These are phyloP conservation scores for Actinostola sp. DNA, from an alignment of 92 coral and sea anemone species.

Conservation along the genomic window DNA sequence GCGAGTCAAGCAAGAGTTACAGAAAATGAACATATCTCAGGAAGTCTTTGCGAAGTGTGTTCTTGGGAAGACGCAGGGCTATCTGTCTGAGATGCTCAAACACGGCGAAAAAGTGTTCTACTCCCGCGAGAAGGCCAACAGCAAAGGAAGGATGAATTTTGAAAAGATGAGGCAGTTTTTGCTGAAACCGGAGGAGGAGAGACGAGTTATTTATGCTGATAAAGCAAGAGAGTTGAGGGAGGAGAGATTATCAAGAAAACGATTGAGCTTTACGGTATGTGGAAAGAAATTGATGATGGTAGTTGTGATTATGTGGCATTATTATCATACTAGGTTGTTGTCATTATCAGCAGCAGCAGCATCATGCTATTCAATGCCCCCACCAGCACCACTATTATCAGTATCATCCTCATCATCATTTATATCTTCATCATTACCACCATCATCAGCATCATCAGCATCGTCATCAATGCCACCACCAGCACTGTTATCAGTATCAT, in stretches of 20 bases:
- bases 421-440: not conserved
- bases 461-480: not conserved
- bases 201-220: slow-evolving; percentile 62
- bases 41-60: slow-evolving; percentile 92
- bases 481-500: not conserved
- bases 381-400: not conserved
- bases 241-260: slow-evolving; percentile 60
- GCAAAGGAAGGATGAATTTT: slow-evolving; percentile 84
- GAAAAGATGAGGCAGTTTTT: slow-evolving; percentile 84
- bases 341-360: too few species aligned
- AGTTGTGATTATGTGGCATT: too few species aligned
- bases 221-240: slow-evolving; percentile 69
- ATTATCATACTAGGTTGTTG: too few species aligned
- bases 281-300: too few species aligned
- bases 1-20: slow-evolving; percentile 77
- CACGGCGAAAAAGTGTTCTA: slow-evolving; percentile 83
- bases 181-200: slow-evolving; percentile 68
- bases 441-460: not conserved
- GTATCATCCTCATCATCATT: not conserved
- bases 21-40: slow-evolving; percentile 81
- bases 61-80: slow-evolving; percentile 88
- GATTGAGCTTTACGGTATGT: slow-evolving; percentile 52
- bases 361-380: too few species aligned
- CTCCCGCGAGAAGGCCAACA: slow-evolving; percentile 70
- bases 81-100: slow-evolving; percentile 86